phyloP scores from a whole-genome alignment of 1,140 invertebrate species.

The Hyposmocoma kahamanoa region DNA sequence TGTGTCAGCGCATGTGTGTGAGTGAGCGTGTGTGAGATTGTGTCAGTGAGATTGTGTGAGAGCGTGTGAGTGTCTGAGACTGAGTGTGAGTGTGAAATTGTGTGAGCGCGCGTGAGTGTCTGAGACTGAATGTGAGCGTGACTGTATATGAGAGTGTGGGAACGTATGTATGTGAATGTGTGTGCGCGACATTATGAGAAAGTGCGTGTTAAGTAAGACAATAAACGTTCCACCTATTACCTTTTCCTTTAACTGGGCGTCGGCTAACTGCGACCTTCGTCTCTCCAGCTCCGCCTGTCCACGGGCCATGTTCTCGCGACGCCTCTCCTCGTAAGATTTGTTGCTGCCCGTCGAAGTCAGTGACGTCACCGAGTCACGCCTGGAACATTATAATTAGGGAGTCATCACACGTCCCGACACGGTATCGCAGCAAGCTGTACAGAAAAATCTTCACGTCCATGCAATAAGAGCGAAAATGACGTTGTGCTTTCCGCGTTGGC shows the following conservation, averaged over 20 bases:
- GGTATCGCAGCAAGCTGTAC: too few relatives aligned
- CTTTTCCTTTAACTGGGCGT: slow-evolving; percentile 88
- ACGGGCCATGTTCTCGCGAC: slow-evolving; percentile 98
- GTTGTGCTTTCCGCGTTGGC: too few relatives aligned
- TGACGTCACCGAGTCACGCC: slow-evolving; percentile 56
- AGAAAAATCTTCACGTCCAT: too few relatives aligned
- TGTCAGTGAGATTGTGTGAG: neutral
- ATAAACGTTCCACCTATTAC: slow-evolving; percentile 16
- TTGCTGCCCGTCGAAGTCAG: slow-evolving; percentile 71
- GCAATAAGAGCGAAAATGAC: too few relatives aligned
- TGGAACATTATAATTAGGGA: slow-evolving; percentile 10
- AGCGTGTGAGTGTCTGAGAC: neutral
- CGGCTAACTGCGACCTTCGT: slow-evolving; percentile 87
- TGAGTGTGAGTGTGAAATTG: neutral
- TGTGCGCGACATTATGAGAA: neutral
- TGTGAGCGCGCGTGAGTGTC: neutral
- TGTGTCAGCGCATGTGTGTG: neutral
- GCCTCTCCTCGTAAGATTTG: slow-evolving; percentile 96
- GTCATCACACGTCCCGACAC: neutral
- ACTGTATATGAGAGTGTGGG: neutral
- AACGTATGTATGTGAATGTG: neutral
- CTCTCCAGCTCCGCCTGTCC: slow-evolving; percentile 98
- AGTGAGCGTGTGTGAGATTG: neutral
- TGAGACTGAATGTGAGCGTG: neutral
- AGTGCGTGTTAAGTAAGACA: neutral